Evolutionary conservation across 2,113 vertebrate species (phyloP), one percentile per base, ranked within the genome.

Genomic region (Myotis yumanensis): DNA sequence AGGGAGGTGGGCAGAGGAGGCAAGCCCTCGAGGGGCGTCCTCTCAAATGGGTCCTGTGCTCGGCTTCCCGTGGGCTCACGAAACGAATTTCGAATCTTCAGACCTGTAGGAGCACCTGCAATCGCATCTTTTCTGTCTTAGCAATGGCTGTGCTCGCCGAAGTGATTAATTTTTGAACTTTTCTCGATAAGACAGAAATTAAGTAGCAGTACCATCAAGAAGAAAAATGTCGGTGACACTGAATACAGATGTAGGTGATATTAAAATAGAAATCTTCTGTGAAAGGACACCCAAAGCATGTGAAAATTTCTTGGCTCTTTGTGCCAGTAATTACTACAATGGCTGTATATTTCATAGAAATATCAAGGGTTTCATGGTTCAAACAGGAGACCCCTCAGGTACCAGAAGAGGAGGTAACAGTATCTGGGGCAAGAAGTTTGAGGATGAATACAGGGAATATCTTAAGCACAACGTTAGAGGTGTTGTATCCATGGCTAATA

Each of bases 311-410:
- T 98, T 99, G 93, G 99, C 99, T 84, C 97, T 99, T 91, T 99
- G 98, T 98, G 99, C 99, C 96, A 98, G 99, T 37, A 37, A 99
- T 32, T 99, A 99, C 98, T 99, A 99, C 98, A 99, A 81, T 54
- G 99, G 99, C 37, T 99, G 98, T 84, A 11, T 99, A 92, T 99
- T 99, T 97, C 99, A 99, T 96, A 98, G 99, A 92, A 99, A 99
- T 95, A 99, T 99, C 97, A 99, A 99, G 97, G 99, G 99, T 75
- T 99, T 99, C 98, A 99, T 99, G 99, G 99, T 99, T 83, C 99
- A 99, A 98, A 99, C 99, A 0, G 99, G 99, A 93, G 99, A 99
- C 97, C 99, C 99, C 2, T 98, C 99, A 99, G 99, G 99, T 12
- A 99, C 99, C 2, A 99, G 99, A 46, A 99, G 99, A 98, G 99